Conservation (phyloP, 23 tunicate genomes). For the Phallusia fumigata region DNA sequence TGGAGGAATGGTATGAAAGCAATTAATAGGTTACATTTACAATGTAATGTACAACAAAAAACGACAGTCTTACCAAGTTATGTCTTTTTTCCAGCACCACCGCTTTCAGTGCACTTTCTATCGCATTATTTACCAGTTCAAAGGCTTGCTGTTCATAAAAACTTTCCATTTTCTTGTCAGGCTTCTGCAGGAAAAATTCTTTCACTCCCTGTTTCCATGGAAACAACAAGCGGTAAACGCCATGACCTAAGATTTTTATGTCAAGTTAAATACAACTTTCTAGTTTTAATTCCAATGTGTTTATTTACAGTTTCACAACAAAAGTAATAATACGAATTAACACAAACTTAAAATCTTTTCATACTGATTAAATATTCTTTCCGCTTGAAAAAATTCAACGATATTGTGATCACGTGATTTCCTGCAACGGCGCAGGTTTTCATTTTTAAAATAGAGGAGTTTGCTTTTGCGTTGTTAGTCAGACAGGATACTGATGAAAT, state of each 20-base stretch:
- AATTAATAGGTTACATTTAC: not conserved
- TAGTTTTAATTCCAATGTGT: no score
- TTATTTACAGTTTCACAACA: no score
- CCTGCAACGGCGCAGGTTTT: not conserved
- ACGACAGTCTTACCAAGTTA: slow-evolving; percentile 41
- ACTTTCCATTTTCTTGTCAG: slow-evolving; percentile 30
- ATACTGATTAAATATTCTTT: no score
- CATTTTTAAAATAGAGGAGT: not conserved
- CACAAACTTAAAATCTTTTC: no score
- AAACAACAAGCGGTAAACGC: not conserved
- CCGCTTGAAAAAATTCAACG: no score
- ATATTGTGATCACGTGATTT: not conserved
- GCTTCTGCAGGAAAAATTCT: slow-evolving; percentile 45
- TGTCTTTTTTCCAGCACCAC: slow-evolving; percentile 51
- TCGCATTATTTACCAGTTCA: slow-evolving; percentile 56
- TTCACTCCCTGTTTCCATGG: slow-evolving; percentile 22
- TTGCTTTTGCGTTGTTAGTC: not conserved
- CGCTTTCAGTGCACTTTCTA: slow-evolving; percentile 36
- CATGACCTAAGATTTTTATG: no score
- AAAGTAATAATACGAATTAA: no score
- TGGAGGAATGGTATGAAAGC: not conserved
- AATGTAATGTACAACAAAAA: not conserved
- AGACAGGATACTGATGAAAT: no score
- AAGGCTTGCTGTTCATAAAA: slow-evolving; percentile 58
- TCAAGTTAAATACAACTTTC: no score